These are phyloP conservation scores for Eurystomus gularis DNA, from an alignment of 2,113 vertebrate genomes.

Conservation along the genomic window DNA sequence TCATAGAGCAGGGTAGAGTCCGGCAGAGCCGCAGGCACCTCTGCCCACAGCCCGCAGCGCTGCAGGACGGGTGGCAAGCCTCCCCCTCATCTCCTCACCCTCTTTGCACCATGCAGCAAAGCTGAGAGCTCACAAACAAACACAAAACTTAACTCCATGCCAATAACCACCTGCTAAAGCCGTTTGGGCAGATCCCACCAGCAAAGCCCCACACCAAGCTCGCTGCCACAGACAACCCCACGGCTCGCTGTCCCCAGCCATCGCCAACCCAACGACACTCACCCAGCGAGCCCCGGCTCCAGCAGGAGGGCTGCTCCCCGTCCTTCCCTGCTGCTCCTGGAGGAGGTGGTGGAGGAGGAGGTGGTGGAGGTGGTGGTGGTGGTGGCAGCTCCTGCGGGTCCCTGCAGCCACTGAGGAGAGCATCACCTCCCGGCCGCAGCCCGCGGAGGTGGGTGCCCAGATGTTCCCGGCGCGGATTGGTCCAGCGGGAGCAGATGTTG, in stretches of 20 bases:
- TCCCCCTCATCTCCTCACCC: background rate
- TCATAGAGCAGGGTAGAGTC: background rate
- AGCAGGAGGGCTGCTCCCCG: background rate
- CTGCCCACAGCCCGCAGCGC: background rate
- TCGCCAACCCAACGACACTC: background rate
- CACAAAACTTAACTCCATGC: background rate
- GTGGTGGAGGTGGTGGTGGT: rapidly evolving
- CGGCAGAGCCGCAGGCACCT: background rate
- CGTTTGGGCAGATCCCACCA: rapidly evolving
- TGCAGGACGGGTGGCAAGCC: background rate
- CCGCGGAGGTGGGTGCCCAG: constrained; percentile 73
- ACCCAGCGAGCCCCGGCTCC: constrained; percentile 41
- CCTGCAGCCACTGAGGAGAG: constrained; percentile 60
- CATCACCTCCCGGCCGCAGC: constrained; percentile 63
- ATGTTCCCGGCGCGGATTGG: constrained; percentile 82
- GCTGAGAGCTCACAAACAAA: background rate
- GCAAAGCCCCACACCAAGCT: background rate
- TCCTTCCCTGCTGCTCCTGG: constrained; percentile 1
- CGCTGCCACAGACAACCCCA: rapidly evolving
- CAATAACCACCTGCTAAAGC: background rate
- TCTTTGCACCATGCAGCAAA: background rate
- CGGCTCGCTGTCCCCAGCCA: background rate
- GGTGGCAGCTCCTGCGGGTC: constrained; percentile 51
- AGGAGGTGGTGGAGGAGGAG: background rate
- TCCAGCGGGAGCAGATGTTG: constrained; percentile 86